These are phyloP conservation scores for Grallaria varia DNA, from an alignment of 2,113 vertebrate genomes.

Conservation along the genomic window DNA sequence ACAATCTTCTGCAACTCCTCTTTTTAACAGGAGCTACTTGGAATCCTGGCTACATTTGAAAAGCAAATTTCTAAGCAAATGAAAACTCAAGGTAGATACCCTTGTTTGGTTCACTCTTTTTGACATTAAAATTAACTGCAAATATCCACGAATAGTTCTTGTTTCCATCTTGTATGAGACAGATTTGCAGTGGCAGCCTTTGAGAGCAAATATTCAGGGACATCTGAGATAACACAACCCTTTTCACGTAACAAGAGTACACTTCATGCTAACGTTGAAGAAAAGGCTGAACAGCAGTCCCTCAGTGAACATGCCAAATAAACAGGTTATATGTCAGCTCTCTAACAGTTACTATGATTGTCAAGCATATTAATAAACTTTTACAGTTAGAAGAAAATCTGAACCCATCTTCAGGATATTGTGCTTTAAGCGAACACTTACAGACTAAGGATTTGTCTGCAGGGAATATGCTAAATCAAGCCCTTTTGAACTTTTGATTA, in stretches of 20 bases:
- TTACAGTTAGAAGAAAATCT: slow-evolving; percentile 14
- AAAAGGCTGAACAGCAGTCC: background rate
- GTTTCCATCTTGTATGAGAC: background rate
- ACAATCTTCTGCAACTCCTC: background rate
- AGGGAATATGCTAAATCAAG: slow-evolving; percentile 61
- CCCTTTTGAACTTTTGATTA: slow-evolving; percentile 70
- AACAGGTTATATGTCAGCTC: background rate
- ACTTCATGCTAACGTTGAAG: background rate
- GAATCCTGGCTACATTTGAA: background rate
- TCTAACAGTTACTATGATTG: background rate
- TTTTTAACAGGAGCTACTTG: background rate
- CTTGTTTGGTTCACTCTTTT: background rate
- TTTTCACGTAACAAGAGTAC: background rate
- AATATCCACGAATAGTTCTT: background rate
- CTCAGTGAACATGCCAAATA: background rate
- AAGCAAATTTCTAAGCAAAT: background rate
- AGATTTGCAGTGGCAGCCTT: background rate
- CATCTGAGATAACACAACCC: background rate
- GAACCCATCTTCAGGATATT: slow-evolving; percentile 22
- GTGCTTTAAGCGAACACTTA: slow-evolving; percentile 7
- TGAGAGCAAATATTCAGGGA: background rate
- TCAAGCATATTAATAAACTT: slow-evolving; percentile 25
- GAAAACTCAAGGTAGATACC: background rate
- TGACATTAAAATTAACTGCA: background rate
- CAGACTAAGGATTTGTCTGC: slow-evolving; percentile 32